phyloP scores from a whole-genome alignment of 2,888 invertebrate genomes.

The Exocentrus adspersus region DNA sequence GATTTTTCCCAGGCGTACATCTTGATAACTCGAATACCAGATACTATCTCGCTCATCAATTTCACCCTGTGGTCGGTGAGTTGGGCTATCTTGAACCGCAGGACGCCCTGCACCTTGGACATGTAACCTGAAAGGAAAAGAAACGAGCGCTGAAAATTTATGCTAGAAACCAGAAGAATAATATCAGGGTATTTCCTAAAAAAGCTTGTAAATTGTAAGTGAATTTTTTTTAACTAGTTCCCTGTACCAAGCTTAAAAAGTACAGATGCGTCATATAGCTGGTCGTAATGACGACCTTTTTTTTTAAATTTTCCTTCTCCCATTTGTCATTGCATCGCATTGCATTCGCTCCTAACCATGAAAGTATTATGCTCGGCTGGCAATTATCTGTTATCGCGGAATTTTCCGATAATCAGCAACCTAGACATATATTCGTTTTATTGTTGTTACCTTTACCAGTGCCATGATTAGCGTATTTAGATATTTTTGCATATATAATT shows the following conservation, averaged over 20 bases:
- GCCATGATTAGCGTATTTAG: neutral
- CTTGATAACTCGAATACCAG: constrained; percentile 79
- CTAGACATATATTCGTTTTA: constrained; percentile 6
- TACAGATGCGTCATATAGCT: too few species aligned
- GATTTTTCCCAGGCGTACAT: constrained; percentile 84
- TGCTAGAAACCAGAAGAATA: too few species aligned
- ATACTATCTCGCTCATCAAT: constrained; percentile 78
- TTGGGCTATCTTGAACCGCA: constrained; percentile 64
- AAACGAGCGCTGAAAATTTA: too few species aligned
- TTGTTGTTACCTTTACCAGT: neutral
- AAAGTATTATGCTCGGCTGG: neutral
- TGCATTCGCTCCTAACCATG: too few species aligned
- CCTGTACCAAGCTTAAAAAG: too few species aligned
- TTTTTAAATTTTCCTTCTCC: too few species aligned
- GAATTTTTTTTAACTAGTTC: too few species aligned
- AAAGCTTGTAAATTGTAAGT: too few species aligned
- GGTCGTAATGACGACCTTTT: too few species aligned
- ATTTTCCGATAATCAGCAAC: constrained; percentile 6
- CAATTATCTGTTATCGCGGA: constrained; percentile 8
- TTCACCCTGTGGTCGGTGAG: constrained; percentile 74
- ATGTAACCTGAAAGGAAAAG: constrained; percentile 56
- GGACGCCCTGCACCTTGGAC: constrained; percentile 61
- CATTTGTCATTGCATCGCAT: too few species aligned
- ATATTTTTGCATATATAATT: too few species aligned
- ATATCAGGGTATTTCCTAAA: too few species aligned